Percentiles rank a stretch among this genome's conserved stretches.
Conservation (phyloP, 2,797 vertebrate species). For the Sebastes minor region DNA sequence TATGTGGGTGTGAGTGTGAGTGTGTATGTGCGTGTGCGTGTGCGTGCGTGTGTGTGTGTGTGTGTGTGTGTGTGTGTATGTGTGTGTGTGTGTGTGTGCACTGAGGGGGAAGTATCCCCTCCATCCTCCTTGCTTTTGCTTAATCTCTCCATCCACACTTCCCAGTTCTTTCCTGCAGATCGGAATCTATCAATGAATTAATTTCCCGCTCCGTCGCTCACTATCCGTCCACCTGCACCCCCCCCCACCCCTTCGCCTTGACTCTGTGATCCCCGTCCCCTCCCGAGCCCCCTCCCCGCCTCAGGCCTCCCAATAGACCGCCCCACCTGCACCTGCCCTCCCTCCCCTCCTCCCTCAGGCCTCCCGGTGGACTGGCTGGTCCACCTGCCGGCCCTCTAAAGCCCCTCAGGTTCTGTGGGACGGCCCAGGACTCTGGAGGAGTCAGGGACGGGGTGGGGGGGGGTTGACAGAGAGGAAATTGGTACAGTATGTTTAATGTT, state of each 20-base stretch:
- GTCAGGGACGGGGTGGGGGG: background rate
- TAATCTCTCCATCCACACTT: slow-evolving; percentile 68
- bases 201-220: slow-evolving; percentile 67
- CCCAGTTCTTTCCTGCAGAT: slow-evolving; percentile 52
- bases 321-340: slow-evolving; percentile 39
- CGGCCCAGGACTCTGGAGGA: background rate
- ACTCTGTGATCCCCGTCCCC: background rate
- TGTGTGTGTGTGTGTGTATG: background rate
- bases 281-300: background rate
- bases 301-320: slow-evolving; percentile 19
- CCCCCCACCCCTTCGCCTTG: background rate
- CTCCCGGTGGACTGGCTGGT: slow-evolving; percentile 21
- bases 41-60: background rate
- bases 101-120: background rate
- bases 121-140: slow-evolving; percentile 1
- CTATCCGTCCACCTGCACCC: slow-evolving; percentile 39
- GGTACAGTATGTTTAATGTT: slow-evolving; percentile 41
- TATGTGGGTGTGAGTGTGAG: background rate
- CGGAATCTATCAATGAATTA: slow-evolving; percentile 74
- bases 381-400: slow-evolving; percentile 42
- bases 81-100: background rate
- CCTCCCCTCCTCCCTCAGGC: slow-evolving; percentile 7
- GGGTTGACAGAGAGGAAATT: slow-evolving; percentile 1
- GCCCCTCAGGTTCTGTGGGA: slow-evolving; percentile 49
- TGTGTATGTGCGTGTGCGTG: background rate